These are phyloP conservation scores for Patella vulgata DNA, from an alignment of 1,140 invertebrate genomes.

Conservation along the genomic window DNA sequence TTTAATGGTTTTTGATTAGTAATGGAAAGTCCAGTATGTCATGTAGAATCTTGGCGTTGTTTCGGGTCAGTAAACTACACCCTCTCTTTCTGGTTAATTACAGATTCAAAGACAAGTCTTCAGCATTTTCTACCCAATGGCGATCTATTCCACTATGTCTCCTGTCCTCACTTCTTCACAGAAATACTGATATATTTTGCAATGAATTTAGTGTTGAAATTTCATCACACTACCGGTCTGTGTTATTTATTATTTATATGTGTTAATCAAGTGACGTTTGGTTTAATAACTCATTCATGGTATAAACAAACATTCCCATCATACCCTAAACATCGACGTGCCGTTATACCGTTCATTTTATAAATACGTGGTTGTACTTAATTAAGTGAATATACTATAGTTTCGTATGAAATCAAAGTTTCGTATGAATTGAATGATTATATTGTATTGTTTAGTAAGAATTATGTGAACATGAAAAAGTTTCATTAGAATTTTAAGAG, in stretches of 20 bases:
- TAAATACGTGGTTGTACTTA: background rate
- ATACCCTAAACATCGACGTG: slow-evolving; percentile 6
- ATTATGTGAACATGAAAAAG: too few relatives aligned
- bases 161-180: slow-evolving; percentile 20
- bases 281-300: slow-evolving; percentile 15
- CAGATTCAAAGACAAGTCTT: slow-evolving; percentile 5
- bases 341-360: slow-evolving; percentile 6
- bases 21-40: too few relatives aligned
- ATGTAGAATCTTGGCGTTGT: too few relatives aligned
- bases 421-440: too few relatives aligned
- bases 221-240: slow-evolving; percentile 8
- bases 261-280: slow-evolving; percentile 11
- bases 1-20: too few relatives aligned
- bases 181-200: slow-evolving; percentile 24
- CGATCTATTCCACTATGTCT: slow-evolving; percentile 20
- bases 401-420: too few relatives aligned
- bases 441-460: too few relatives aligned
- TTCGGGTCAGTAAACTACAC: background rate
- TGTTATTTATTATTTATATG: slow-evolving; percentile 12
- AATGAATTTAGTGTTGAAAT: slow-evolving; percentile 12
- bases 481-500: too few relatives aligned
- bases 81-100: background rate
- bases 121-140: slow-evolving; percentile 14
- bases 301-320: slow-evolving; percentile 7
- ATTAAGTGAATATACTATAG: too few relatives aligned